phyloP scores from a whole-genome alignment of 2,113 vertebrate genomes.

The Pandion haliaetus region DNA sequence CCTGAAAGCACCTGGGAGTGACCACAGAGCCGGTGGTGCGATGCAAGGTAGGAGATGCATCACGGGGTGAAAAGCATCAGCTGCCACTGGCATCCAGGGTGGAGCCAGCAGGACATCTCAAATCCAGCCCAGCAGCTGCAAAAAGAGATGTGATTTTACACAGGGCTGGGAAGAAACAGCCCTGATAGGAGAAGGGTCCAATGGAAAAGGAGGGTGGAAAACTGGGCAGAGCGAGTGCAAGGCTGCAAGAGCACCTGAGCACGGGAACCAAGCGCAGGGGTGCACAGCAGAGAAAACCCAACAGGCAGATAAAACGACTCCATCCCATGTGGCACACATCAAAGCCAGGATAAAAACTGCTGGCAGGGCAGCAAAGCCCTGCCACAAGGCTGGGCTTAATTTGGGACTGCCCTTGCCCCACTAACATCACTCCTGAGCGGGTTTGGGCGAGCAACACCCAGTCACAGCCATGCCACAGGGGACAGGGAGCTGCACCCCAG shows the following conservation, averaged over 20 bases:
- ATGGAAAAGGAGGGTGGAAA: not conserved
- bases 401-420: not conserved
- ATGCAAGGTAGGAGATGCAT: not conserved
- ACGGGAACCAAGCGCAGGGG: not conserved
- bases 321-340: not conserved
- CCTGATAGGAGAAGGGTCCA: not conserved
- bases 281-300: not conserved
- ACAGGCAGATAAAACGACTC: not conserved
- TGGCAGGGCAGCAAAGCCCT: not conserved
- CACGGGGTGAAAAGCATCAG: not conserved
- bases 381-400: not conserved
- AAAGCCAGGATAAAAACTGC: not conserved
- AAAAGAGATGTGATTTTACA: not conserved
- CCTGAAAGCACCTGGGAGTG: not conserved
- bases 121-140: not conserved
- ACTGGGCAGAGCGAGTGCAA: accelerated
- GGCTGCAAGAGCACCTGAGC: accelerated
- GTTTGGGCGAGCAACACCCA: not conserved
- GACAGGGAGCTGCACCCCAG: not conserved
- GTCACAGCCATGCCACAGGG: not conserved
- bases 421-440: accelerated
- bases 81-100: not conserved
- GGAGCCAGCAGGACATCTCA: not conserved
- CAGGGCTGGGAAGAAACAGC: not conserved
- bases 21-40: not conserved